Conservation (phyloP, 2,797 vertebrate species). For the Danio jaintianensis region DNA sequence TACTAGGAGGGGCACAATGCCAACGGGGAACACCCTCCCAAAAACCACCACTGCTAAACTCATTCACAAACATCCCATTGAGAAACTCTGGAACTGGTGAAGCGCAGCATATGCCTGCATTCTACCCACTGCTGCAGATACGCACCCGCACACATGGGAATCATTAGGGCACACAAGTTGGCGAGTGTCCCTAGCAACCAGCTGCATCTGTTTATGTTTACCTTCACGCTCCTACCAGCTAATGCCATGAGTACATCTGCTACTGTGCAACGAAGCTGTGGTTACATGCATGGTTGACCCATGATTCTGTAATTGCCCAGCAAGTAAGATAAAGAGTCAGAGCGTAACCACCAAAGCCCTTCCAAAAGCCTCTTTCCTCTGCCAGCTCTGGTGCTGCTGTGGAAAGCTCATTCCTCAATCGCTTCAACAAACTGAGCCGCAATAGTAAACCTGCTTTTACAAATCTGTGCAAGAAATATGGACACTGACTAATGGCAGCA, state of each 20-base stretch:
- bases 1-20: constrained; percentile 31
- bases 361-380: constrained; percentile 15
- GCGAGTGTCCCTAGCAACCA: constrained; percentile 81
- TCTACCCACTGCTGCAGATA: constrained; percentile 69
- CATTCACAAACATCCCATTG: constrained; percentile 78
- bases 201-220: constrained; percentile 87
- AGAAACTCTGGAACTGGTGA: constrained; percentile 70
- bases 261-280: constrained; percentile 84
- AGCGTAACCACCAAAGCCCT: constrained; percentile 74
- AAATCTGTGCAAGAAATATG: background rate
- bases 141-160: constrained; percentile 79
- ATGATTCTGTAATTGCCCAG: constrained; percentile 85
- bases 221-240: constrained; percentile 77
- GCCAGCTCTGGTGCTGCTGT: constrained; percentile 10
- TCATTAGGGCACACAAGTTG: constrained; percentile 79
- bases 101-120: constrained; percentile 71
- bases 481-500: background rate
- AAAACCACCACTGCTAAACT: constrained; percentile 56
- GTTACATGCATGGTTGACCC: constrained; percentile 86
- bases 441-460: constrained; percentile 14
- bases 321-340: constrained; percentile 81
- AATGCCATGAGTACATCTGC: constrained; percentile 85
- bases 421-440: constrained; percentile 16
- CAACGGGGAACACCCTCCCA: constrained; percentile 46
- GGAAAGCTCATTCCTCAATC: constrained; percentile 13